Evolutionary conservation across 1,140 invertebrate genomes (phyloP), one percentile per base, ranked within the genome.

Genomic region (Pachypeltis micranthus): DNA sequence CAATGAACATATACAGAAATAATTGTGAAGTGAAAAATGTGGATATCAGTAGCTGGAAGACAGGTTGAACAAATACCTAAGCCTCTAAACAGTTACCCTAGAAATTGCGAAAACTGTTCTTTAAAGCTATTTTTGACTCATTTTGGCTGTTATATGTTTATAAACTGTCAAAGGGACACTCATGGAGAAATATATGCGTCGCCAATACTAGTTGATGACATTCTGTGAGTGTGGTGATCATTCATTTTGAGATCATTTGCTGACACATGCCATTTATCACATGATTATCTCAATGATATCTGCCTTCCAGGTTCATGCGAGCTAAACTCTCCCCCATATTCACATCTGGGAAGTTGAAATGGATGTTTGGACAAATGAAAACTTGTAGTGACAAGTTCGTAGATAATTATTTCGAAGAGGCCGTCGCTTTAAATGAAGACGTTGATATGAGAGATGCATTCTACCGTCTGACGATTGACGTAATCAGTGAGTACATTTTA

Each of bases 241-340:
- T 39, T 39, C 31, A 39, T 39, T 10, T 39, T n/a, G n/a, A n/a
- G 31, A 39, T 10, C 16, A 39, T 10, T 39, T 39, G 31, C 7
- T 10, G 31, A 39, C n/a, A 39, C 31, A 39, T 16, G 7, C 7
- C 31, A 39, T 16, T 39, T 16, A 39, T 39, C 7, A 10, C 31
- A 7, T 39, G 7, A 10, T 7, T 39, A 7, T 7, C 16, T 39
- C 7, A 10, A 16, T 39, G 7, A 39, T 39, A 39, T 10, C 16
- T 39, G 7, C 7, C 31, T 39, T 51, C 23, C 21, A 51, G 47
- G 47, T 51, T 16, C 3, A 19, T 59, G 26, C n/a, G 57, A 25
- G 27, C 28, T 59, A 59, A 59, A 59, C 3, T 59, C 12, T 59
- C 57, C n/a, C 57, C 57, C n/a, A 59, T 59, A 14, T 59, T 59